phyloP scores from a whole-genome alignment of 2,888 invertebrate genomes.

The Bombylius discolor region DNA sequence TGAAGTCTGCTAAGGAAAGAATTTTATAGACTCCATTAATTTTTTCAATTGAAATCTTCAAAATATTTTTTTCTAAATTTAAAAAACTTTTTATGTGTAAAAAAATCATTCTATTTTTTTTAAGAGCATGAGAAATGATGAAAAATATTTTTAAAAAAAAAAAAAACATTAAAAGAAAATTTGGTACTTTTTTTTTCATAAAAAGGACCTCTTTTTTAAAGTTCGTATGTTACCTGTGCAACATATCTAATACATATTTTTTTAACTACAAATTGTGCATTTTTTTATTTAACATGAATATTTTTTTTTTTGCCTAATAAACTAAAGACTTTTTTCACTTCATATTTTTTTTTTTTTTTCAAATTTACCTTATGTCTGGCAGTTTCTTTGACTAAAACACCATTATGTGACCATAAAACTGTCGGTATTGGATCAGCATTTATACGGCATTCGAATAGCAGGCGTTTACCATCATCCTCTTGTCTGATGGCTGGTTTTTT shows the following conservation, averaged over 20 bases:
- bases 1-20: too few relatives aligned
- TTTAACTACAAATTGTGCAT: neutral
- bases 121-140: too few relatives aligned
- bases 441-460: constrained; percentile 88
- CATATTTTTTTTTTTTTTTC: neutral
- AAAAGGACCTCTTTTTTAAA: too few relatives aligned
- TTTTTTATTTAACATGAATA: neutral
- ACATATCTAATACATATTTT: neutral
- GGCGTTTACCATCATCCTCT: constrained; percentile 88
- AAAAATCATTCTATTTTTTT: too few relatives aligned
- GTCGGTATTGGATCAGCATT: constrained; percentile 84
- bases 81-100: too few relatives aligned
- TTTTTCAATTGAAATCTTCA: too few relatives aligned
- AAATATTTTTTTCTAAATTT: too few relatives aligned
- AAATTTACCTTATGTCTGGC: constrained; percentile 68
- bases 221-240: too few relatives aligned
- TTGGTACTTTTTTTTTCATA: too few relatives aligned
- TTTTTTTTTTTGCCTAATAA: neutral
- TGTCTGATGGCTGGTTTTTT: constrained; percentile 95
- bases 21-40: too few relatives aligned
- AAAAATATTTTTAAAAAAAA: too few relatives aligned
- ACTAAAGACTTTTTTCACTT: neutral
- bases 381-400: constrained; percentile 63
- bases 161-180: too few relatives aligned
- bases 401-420: constrained; percentile 85